A percentile compares a stretch with the other conserved stretches of the same genome.
phyloP scores from a whole-genome alignment of 1,140 invertebrate species.

The Caenorhabditis remanei region DNA sequence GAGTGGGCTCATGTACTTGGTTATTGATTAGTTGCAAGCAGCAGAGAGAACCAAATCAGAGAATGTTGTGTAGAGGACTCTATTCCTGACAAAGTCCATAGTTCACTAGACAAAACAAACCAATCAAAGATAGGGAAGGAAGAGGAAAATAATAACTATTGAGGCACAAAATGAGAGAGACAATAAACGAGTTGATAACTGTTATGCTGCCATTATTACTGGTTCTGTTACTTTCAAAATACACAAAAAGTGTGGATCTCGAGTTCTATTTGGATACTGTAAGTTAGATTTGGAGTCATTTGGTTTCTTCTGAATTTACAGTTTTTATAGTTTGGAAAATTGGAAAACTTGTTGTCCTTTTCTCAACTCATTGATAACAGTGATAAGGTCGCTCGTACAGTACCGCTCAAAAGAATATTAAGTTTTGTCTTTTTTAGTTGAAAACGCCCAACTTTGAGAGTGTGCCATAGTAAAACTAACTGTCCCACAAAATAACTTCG shows the following conservation, averaged over 20 bases:
- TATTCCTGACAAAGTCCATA: not conserved
- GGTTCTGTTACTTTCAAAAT: not conserved
- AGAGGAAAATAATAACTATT: constrained; percentile 12
- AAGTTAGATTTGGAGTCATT: not conserved
- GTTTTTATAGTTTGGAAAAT: not conserved
- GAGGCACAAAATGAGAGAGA: constrained; percentile 15
- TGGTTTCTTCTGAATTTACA: no score
- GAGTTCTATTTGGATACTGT: constrained; percentile 44
- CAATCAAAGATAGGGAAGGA: not conserved
- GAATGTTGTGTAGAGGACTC: not conserved
- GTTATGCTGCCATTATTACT: constrained; percentile 24
- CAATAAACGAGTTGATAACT: constrained; percentile 12
- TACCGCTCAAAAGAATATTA: no score
- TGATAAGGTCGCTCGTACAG: no score
- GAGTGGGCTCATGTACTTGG: no score
- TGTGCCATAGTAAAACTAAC: no score
- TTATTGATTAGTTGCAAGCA: no score
- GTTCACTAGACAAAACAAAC: constrained; percentile 30
- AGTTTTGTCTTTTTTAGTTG: no score
- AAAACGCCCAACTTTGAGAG: no score
- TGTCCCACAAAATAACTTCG: no score
- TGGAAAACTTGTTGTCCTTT: no score
- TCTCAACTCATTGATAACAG: no score
- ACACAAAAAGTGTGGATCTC: constrained; percentile 26
- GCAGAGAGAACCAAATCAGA: no score